Evolutionary conservation across 2,797 vertebrate genomes (phyloP), one percentile per base, ranked within the genome.

Genomic region (Sarcophilus harrisii): DNA sequence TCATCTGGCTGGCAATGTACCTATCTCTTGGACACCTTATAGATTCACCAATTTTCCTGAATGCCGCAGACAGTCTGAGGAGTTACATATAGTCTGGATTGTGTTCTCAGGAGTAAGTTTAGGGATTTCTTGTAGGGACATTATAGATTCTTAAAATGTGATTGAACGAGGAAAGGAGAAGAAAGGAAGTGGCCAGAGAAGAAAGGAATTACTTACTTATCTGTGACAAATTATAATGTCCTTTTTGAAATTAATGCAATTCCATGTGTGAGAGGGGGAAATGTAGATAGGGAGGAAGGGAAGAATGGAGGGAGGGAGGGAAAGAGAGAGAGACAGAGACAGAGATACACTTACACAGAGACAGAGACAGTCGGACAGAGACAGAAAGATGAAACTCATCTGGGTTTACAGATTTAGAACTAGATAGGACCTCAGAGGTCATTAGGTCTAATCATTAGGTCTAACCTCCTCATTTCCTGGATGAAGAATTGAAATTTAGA

Each of bases 1-100:
- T n/a, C 73, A 58, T 93, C 91, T 54, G 92, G 73, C 90, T 89
- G 91, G 81, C 52, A 94, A 57, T 81, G 92, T 91, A 9, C 59
- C 38, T 96, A n/a, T 94, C 55, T 95, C 27, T 66, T 95, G 93
- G 73, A 93, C 73, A 21, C 60, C 24, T 27, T 87, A 45, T 27
- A 87, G 38, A 45, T 28, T 49, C 9, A 28, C 8, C 24, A 49
- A 49, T 87, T 87, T 21, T 87, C 73, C 38, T 28, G 38, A 45
- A 9, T 87, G 10, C 38, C 38, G 2, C 21, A 58, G 18, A 24
- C 58, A 58, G 58, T 58, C 58, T 58, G 58, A 27, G 21, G 58
- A 58, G 58, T 18, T n/a, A 16, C 38, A 49, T 10, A 4, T 21
- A 49, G 9, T 27, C 38, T 49, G 21, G 38, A 87, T 13, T 49